These are phyloP conservation scores for Crematogaster levior DNA, from an alignment of 2,888 invertebrate genomes.

Conservation along the genomic window DNA sequence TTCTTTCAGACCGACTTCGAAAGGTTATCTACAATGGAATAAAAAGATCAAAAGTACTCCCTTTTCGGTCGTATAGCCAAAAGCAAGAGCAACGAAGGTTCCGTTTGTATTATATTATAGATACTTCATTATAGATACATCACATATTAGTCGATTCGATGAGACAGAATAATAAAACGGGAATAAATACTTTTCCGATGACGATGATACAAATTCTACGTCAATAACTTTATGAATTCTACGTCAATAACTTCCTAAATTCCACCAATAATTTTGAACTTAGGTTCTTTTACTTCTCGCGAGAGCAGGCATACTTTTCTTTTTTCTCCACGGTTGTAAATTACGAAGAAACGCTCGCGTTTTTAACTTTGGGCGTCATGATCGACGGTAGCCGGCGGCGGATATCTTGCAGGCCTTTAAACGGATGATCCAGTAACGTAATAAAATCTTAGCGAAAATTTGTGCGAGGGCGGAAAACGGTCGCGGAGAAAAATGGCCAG, in stretches of 20 bases:
- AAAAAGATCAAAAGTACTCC: slow-evolving; percentile 10
- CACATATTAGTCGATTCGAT: background rate
- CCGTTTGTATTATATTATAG: background rate
- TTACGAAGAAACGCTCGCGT: slow-evolving; percentile 6
- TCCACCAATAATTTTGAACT: background rate
- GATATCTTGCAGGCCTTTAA: background rate
- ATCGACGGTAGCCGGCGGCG: background rate
- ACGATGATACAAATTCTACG: background rate
- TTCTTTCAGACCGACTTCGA: background rate
- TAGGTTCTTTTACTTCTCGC: background rate
- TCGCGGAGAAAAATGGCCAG: slow-evolving; percentile 13
- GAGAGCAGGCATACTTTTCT: background rate
- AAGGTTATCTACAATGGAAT: slow-evolving; percentile 12
- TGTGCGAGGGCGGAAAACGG: slow-evolving; percentile 4
- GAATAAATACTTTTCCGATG: background rate
- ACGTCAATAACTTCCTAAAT: no score
- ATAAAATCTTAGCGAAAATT: slow-evolving; percentile 38
- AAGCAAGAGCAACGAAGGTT: background rate
- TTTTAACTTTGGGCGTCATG: background rate
- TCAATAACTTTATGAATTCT: background rate
- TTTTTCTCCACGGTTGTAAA: background rate
- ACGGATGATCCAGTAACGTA: slow-evolving; percentile 16
- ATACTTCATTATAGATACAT: background rate
- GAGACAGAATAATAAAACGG: background rate
- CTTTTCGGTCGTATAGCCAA: background rate